Evolutionary conservation across 53 echinoderm and acorn worm genomes (phyloP).

Genomic region (Glandiceps talaboti): DNA sequence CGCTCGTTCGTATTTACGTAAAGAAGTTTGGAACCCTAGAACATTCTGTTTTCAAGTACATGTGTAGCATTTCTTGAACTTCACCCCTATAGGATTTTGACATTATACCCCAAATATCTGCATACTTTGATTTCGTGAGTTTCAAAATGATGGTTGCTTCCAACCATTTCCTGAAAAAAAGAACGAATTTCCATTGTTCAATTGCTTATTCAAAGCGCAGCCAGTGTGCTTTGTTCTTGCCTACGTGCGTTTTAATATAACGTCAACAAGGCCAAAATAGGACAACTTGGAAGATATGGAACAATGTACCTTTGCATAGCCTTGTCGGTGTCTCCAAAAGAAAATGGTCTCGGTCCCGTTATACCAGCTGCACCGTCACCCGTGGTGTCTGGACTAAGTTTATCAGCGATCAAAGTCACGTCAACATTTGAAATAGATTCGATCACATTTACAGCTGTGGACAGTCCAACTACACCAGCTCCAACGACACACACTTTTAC

Average conservation of each 20-base stretch:
- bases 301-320: no score
- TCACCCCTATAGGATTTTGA: no score
- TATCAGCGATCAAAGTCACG: constrained; percentile 61
- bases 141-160: neutral
- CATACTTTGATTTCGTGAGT: neutral
- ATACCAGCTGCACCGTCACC: constrained; percentile 60
- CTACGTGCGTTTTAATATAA: no score
- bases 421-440: constrained; percentile 27
- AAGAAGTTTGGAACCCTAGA: no score
- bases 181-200: no score
- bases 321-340: neutral
- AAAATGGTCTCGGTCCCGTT: constrained; percentile 16
- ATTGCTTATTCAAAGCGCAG: no score
- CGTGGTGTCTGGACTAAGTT: constrained; percentile 64
- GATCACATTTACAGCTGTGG: constrained; percentile 45
- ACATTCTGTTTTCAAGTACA: no score
- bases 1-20: no score
- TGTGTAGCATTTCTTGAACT: no score
- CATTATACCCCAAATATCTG: neutral
- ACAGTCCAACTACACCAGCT: constrained; percentile 59
- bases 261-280: no score
- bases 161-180: neutral
- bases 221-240: no score
- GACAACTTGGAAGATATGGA: no score
- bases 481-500: constrained; percentile 47